Evolutionary conservation across 2,797 vertebrate genomes (phyloP).

Genomic region (Hafferia zeledoni): DNA sequence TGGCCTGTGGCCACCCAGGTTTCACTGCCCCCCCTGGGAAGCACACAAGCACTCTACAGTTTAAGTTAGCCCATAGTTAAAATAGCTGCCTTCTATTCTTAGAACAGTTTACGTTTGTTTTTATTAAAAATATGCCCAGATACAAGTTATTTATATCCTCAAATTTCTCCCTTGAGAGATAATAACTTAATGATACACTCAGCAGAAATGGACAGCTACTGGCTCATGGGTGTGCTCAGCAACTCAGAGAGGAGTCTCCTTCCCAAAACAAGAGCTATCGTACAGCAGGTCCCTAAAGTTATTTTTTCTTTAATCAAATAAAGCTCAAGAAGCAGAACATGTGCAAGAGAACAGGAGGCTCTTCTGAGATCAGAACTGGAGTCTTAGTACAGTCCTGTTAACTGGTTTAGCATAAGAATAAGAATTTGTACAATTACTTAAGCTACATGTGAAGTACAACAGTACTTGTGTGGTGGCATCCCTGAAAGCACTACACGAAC

Average conservation of each 20-base stretch:
- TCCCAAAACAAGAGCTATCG: neutral
- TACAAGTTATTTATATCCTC: conserved; percentile 28
- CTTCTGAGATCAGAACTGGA: neutral
- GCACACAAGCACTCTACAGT: neutral
- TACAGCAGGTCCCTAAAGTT: neutral
- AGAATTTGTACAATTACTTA: neutral
- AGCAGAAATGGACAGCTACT: neutral
- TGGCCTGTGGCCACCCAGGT: conserved; percentile 7
- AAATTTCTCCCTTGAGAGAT: conserved; percentile 19
- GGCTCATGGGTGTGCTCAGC: neutral
- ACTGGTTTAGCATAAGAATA: neutral
- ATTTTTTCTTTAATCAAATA: neutral
- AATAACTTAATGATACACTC: conserved; percentile 3
- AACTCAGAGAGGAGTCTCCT: neutral
- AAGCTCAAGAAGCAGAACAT: neutral
- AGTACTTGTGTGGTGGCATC: neutral
- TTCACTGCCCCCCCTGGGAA: neutral
- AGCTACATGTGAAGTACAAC: neutral
- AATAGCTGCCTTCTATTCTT: conserved; percentile 27
- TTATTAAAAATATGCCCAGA: conserved; percentile 2
- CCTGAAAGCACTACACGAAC: neutral
- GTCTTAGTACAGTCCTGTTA: neutral
- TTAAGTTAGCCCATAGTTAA: neutral
- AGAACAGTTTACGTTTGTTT: neutral
- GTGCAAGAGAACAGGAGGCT: neutral